Conservation (phyloP, 2,113 vertebrate genomes). For the Miniopterus natalensis region DNA sequence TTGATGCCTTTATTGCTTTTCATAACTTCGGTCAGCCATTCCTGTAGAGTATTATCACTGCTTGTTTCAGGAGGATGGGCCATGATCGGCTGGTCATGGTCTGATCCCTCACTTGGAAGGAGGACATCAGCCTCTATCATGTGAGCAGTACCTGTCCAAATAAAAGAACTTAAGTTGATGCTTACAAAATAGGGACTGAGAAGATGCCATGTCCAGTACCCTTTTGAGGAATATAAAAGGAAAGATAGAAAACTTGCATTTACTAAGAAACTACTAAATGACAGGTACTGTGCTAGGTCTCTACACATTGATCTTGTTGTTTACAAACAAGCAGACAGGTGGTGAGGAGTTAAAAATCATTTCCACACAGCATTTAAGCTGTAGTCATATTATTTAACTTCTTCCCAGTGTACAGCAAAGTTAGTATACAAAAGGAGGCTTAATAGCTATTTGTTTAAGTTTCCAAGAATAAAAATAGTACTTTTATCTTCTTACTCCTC, state of each 20-base stretch:
- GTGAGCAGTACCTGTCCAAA: slow-evolving; percentile 89
- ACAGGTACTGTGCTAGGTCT: not conserved
- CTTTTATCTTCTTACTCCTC: slow-evolving; percentile 1
- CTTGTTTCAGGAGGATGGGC: slow-evolving; percentile 94
- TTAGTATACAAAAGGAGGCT: not conserved
- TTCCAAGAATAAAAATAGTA: not conserved
- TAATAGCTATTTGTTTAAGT: not conserved
- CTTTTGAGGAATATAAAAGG: not conserved
- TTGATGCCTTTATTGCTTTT: slow-evolving; percentile 93
- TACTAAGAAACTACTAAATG: not conserved
- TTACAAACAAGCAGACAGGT: not conserved
- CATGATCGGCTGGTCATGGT: slow-evolving; percentile 91
- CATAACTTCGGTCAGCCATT: slow-evolving; percentile 91
- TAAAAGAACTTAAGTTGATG: not conserved
- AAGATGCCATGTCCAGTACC: not conserved
- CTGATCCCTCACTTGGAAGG: slow-evolving; percentile 86
- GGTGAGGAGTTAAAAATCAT: not conserved
- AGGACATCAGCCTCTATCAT: slow-evolving; percentile 97
- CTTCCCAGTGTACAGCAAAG: not conserved
- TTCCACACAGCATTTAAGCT: not conserved
- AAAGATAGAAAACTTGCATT: not conserved
- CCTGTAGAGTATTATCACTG: slow-evolving; percentile 93
- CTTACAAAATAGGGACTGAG: not conserved
- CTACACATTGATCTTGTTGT: accelerated
- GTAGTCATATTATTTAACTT: not conserved